Evolutionary conservation across 2,888 invertebrate genomes (phyloP).

Genomic region (Orthosia gracilis): DNA sequence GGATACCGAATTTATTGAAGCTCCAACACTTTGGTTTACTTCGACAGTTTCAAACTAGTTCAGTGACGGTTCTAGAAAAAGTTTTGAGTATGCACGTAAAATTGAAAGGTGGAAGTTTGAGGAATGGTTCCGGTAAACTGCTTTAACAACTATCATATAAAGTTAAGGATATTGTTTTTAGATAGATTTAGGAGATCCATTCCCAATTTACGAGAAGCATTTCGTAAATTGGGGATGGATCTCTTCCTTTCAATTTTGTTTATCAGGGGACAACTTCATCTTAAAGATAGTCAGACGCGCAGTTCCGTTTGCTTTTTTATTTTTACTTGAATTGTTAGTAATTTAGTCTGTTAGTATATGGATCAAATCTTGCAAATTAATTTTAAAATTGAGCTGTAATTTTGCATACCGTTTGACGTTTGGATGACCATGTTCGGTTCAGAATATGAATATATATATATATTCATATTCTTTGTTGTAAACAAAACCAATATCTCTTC

Average conservation of each 20-base stretch:
- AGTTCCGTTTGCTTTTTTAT: background rate
- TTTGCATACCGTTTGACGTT: too few relatives aligned
- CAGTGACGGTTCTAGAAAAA: slow-evolving; percentile 60
- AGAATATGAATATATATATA: too few relatives aligned
- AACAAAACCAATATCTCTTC: too few relatives aligned
- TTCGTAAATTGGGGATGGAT: slow-evolving; percentile 30
- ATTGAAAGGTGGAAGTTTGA: slow-evolving; percentile 66
- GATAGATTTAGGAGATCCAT: slow-evolving; percentile 31
- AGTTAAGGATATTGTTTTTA: slow-evolving; percentile 52
- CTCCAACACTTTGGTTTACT: slow-evolving; percentile 44
- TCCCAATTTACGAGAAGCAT: too few relatives aligned
- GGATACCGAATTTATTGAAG: slow-evolving; percentile 64
- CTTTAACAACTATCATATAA: slow-evolving; percentile 43
- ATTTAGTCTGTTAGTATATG: too few relatives aligned
- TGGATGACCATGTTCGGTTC: too few relatives aligned
- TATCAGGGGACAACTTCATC: background rate
- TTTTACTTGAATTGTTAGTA: too few relatives aligned
- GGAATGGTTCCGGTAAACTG: slow-evolving; percentile 55
- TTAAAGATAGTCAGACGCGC: background rate
- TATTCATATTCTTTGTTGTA: too few relatives aligned
- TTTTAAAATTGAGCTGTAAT: too few relatives aligned
- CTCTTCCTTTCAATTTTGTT: slow-evolving; percentile 7
- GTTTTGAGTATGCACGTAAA: slow-evolving; percentile 66
- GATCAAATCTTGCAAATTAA: too few relatives aligned
- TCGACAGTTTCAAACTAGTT: slow-evolving; percentile 66